Evolutionary conservation across 2,113 vertebrate species (phyloP).

Genomic region (Cavia aperea): DNA sequence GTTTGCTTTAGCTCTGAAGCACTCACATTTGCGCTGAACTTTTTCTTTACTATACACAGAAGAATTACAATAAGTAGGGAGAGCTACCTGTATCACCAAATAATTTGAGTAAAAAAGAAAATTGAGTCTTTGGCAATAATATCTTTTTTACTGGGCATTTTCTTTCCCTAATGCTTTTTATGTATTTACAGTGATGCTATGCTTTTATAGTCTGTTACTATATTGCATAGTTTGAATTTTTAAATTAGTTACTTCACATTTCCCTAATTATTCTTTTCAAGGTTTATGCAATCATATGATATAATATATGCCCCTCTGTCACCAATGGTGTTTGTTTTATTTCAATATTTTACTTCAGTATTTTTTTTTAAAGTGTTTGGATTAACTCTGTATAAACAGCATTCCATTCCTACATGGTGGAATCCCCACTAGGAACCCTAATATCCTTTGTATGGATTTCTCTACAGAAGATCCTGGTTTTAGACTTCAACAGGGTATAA

Average conservation of each 20-base stretch:
- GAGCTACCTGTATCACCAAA: neutral
- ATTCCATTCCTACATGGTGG: neutral
- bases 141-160: neutral
- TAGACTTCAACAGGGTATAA: neutral
- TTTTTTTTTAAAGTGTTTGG: neutral
- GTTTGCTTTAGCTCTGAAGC: neutral
- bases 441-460: neutral
- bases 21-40: neutral
- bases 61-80: neutral
- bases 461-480: neutral
- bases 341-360: neutral
- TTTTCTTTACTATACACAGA: neutral
- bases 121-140: neutral
- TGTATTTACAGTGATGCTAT: neutral
- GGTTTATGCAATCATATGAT: neutral
- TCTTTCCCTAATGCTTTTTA: neutral
- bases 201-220: neutral
- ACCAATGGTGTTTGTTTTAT: neutral
- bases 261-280: constrained; percentile 28
- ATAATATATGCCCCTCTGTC: neutral
- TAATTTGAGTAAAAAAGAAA: neutral
- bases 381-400: neutral
- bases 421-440: neutral
- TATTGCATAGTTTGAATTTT: constrained; percentile 10
- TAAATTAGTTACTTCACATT: constrained; percentile 25